Base-by-base conservation (phyloP, 2,888 invertebrate genomes). In the Tolmerus cingulatus region DNA sequence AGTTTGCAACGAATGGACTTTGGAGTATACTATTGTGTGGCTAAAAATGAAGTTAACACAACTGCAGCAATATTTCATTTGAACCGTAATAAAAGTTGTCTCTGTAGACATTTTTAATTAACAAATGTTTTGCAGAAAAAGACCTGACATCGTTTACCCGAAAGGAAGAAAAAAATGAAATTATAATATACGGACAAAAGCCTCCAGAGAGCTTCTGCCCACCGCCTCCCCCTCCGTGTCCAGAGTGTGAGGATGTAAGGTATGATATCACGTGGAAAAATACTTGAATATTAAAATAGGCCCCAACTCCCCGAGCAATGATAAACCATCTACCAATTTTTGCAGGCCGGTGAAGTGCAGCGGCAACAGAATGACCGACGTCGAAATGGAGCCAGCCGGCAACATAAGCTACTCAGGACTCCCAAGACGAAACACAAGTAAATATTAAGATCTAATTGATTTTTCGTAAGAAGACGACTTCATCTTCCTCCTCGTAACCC, bases 11-110 rank as follows among this genome's bases (percentile, higher is more conserved):
- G 94, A 5, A 93, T 94, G 86, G 98, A 98, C 91, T 94, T 95
- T 87, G 95, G 95, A 19, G 94, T 95, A 88, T 98, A 97, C 92
- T 95, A 96, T 91, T 98, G 98, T 91, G 95, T 97, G 86, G 96
- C 96, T 87, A 97, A 97, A 91, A 98, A 98, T 91, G 96, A 96
- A 89, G 93, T 97, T 34, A 96, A 97, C 89, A 95, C 95, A 76
- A 96, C 97, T 0, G 96, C 95, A 91, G 98, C 97, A 19, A 94
- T 94, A 86, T 94, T 96, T 88, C 94, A 94, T 87, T 92, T 96
- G 55, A 94, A 95, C 90, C 96, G 96, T 95, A 93, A 92, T 92
- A 40, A 40, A 14, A 7, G 66, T 27, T 12, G 23, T 23, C 12
- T 66, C 66, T 66, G 27, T 23, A 27, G n/a, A 12, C 8, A 46